phyloP scores from a whole-genome alignment of 2,797 vertebrate genomes.

The Ammospiza maritima region DNA sequence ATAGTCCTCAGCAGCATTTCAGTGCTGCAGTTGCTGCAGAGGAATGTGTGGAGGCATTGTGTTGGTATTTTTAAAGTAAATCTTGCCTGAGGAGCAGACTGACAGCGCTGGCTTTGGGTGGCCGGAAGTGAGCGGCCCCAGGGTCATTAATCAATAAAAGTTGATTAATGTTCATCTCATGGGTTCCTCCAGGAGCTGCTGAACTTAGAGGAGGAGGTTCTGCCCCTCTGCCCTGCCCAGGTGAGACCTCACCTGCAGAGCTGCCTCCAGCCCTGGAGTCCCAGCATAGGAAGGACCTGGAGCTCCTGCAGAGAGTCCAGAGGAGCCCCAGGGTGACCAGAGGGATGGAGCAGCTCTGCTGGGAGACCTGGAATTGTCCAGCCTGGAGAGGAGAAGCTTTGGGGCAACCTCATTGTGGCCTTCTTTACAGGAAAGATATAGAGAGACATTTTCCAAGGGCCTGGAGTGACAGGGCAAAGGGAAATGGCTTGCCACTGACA shows the following conservation, averaged over 20 bases:
- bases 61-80: constrained; percentile 73
- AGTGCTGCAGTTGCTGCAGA: constrained; percentile 34
- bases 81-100: constrained; percentile 32
- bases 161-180: not conserved
- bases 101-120: not conserved
- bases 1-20: not conserved
- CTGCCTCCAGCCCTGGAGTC: not conserved
- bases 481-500: not conserved
- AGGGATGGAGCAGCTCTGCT: not conserved
- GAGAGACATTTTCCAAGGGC: not conserved
- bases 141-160: not conserved
- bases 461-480: not conserved
- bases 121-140: not conserved
- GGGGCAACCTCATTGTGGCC: not conserved
- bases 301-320: not conserved
- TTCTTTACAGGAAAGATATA: not conserved
- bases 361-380: not conserved
- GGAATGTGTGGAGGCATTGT: constrained; percentile 56
- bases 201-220: not conserved
- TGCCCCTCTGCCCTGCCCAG: not conserved
- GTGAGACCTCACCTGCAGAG: not conserved
- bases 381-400: not conserved
- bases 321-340: not conserved
- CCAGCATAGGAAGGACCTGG: not conserved
- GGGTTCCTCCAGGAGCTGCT: not conserved